Evolutionary conservation across 2,888 invertebrate genomes (phyloP), one percentile per base, ranked within the genome.

Genomic region (Melangyna quadrimaculata): DNA sequence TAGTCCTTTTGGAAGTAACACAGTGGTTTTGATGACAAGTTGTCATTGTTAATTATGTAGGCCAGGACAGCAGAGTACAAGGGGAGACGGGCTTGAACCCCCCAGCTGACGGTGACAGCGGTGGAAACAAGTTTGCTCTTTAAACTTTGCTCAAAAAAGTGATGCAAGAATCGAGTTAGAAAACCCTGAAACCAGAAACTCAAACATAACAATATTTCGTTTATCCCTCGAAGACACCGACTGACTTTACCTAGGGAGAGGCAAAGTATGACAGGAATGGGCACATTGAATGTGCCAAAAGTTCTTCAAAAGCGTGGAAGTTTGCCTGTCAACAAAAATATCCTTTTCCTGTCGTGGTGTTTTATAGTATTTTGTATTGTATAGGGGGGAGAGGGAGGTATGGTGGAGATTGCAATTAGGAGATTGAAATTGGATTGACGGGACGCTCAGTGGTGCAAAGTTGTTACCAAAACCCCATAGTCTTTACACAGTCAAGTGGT

Each of bases 371-470:
- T 22, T 19, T 9, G n/a, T 17, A 19, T 19, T n/a, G n/a, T n/a
- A n/a, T n/a, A n/a, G n/a, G n/a, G n/a, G n/a, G n/a, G 8, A 12
- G n/a, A 53, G 8, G 8, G 19, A 55, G n/a, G n/a, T n/a, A n/a
- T n/a, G n/a, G n/a, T 10, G 17, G 51, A 70, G 67, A 77, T 77
- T 77, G 86, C 86, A 86, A 86, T 86, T 86, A 86, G 75, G 61
- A 80, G 67, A 86, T 80, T 77, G 80, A 80, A 86, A 86, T 86
- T 86, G 77, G 43, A 86, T 86, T 86, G 84, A 77, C 53, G 77
- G 45, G 12, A 17, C 17, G 32, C n/a, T 29, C 14, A 35, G 75
- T 55, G 63, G 37, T 80, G 79, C 48, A 80, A 84, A 75, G 67
- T 72, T 79, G n/a, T 32, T 27, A 45, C 45, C 59, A 35, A n/a